Evolutionary conservation across 2,113 vertebrate species (phyloP).

Genomic region (Rhinoderma darwinii): DNA sequence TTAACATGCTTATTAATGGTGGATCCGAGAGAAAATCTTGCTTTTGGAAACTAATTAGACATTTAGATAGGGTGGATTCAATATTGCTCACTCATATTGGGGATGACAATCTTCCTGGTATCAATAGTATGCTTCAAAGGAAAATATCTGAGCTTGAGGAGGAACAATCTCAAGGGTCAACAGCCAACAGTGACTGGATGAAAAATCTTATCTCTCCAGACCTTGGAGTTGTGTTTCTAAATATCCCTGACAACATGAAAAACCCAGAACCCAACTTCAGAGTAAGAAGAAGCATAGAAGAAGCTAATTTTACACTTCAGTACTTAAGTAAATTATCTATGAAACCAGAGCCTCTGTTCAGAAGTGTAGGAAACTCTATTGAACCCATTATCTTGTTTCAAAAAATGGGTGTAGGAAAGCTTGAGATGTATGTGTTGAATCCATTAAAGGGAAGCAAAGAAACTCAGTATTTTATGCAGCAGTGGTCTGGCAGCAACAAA

Average conservation of each 20-base stretch:
- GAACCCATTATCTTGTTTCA: slow-evolving; percentile 94
- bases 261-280: slow-evolving; percentile 81
- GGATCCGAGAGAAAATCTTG: slow-evolving; percentile 94
- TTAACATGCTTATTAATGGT: slow-evolving; percentile 97
- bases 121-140: slow-evolving; percentile 94
- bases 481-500: slow-evolving; percentile 90
- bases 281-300: slow-evolving; percentile 85
- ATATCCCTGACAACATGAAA: slow-evolving; percentile 88
- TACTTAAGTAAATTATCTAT: slow-evolving; percentile 90
- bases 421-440: slow-evolving; percentile 97
- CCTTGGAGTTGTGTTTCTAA: slow-evolving; percentile 92
- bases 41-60: slow-evolving; percentile 96
- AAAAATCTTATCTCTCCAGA: slow-evolving; percentile 98
- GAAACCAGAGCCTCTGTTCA: slow-evolving; percentile 88
- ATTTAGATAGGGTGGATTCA: slow-evolving; percentile 93
- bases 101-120: slow-evolving; percentile 92
- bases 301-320: slow-evolving; percentile 87
- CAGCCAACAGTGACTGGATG: slow-evolving; percentile 93
- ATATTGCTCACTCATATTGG: slow-evolving; percentile 93
- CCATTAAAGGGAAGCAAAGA: slow-evolving; percentile 93
- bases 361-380: slow-evolving; percentile 81
- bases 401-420: slow-evolving; percentile 96
- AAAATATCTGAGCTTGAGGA: slow-evolving; percentile 93
- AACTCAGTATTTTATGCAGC: slow-evolving; percentile 93
- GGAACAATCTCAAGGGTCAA: slow-evolving; percentile 93